phyloP scores from a whole-genome alignment of 1,140 invertebrate species.

The Drosophila watanabei region DNA sequence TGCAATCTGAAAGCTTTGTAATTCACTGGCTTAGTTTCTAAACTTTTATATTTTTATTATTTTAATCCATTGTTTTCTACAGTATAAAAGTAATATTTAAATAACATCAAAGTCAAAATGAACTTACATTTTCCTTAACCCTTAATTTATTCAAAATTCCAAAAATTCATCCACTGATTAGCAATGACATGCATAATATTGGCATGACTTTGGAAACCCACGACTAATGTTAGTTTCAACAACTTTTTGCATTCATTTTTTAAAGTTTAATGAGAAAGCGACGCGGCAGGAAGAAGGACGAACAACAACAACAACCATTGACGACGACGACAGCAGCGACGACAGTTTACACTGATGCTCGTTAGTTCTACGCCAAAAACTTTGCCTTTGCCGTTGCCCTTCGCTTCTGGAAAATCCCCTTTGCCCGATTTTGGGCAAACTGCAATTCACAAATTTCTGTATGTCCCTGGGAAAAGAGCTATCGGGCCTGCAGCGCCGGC shows the following conservation, averaged over 20 bases:
- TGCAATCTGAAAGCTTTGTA: background rate
- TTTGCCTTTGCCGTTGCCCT: constrained; percentile 48
- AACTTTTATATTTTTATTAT: too few species aligned
- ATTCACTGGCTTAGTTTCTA: too few species aligned
- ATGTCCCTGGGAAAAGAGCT: constrained; percentile 34
- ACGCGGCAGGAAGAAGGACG: constrained; percentile 16
- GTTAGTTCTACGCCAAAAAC: constrained; percentile 68
- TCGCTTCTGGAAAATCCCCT: background rate
- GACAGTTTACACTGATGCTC: constrained; percentile 77
- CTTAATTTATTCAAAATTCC: background rate
- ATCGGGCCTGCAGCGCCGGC: constrained; percentile 37
- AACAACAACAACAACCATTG: constrained; percentile 8
- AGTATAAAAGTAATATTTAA: background rate
- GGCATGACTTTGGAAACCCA: constrained; percentile 13
- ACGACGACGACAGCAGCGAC: constrained; percentile 37
- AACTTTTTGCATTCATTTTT: constrained; percentile 50
- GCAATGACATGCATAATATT: constrained; percentile 40
- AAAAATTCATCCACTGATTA: constrained; percentile 46
- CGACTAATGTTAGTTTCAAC: constrained; percentile 47
- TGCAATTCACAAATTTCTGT: constrained; percentile 65
- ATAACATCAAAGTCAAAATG: too few species aligned
- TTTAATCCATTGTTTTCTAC: too few species aligned
- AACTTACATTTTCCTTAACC: too few species aligned
- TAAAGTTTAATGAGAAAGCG: constrained; percentile 70
- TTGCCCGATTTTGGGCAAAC: constrained; percentile 18